phyloP scores from a whole-genome alignment of 2,113 vertebrate genomes.

The Brachypteracias leptosomus region DNA sequence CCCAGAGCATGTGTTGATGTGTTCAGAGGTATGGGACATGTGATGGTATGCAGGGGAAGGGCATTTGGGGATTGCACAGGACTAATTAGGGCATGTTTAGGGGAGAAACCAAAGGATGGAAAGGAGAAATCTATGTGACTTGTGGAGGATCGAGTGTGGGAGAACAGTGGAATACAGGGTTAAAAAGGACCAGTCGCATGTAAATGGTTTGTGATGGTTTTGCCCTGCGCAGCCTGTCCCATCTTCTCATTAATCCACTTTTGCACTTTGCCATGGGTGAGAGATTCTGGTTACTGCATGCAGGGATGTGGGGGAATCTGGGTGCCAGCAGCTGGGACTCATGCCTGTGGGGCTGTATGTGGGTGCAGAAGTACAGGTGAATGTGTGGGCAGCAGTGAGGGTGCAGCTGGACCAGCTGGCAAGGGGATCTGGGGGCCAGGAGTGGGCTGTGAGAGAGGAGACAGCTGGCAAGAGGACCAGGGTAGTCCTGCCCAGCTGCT shows the following conservation, averaged over 20 bases:
- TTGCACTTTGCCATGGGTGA: background rate
- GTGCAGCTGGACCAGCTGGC: background rate
- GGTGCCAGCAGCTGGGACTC: background rate
- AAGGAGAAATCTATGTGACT: background rate
- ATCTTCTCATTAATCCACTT: background rate
- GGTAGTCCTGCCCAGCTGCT: background rate
- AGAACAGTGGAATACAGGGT: background rate
- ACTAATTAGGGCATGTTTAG: too few species aligned
- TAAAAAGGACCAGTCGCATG: accelerated
- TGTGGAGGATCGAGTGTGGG: background rate
- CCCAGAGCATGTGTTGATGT: background rate
- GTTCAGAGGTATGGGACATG: too few species aligned
- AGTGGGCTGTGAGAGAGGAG: background rate
- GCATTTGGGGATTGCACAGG: accelerated
- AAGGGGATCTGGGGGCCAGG: background rate
- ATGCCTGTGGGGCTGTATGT: background rate
- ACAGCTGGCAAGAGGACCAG: accelerated
- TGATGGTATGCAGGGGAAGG: too few species aligned
- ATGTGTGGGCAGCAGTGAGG: accelerated
- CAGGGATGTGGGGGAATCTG: background rate
- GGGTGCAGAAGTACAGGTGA: accelerated
- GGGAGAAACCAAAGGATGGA: background rate
- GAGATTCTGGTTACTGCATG: background rate
- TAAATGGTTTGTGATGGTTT: background rate
- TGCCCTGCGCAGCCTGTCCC: background rate